Base-by-base conservation (phyloP, 2,797 vertebrate species). In the Hylomyscus alleni region DNA sequence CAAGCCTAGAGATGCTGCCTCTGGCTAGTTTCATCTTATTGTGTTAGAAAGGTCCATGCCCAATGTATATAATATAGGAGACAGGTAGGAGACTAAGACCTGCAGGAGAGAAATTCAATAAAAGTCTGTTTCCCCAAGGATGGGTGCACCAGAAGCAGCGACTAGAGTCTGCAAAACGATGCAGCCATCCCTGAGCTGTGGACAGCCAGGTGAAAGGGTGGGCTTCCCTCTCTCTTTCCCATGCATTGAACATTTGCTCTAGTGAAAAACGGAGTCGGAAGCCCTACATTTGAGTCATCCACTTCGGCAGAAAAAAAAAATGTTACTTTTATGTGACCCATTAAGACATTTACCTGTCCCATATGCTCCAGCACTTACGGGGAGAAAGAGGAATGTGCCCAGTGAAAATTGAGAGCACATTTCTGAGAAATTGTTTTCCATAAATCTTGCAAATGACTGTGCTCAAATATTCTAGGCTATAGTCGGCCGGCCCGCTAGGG, bases 371-470 rank as follows among this genome's bases (percentile, higher is more conserved):
- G 94, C 95, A 97, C 96, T 97, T 96, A 92, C 60, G 22, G 15
- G 73, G 91, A 44, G 84, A 90, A 95, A 97, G 95, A 91, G 67
- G 87, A 81, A 97, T 97, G 93, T 96, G 93, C 87, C 90, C 97
- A 90, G 5, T 93, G 96, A 97, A 97, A 95, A 94, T 44, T 78
- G 95, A 90, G 69, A 95, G 81, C 93, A 90, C 85, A 6, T 97
- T 97, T 92, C 91, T 97, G 90, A 95, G 95, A 97, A 97, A 97
- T 77, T 78, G 85, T 93, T 93, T 97, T 94, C 89, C 89, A 96
- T 97, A 96, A 95, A 97, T 97, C 96, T 97, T 95, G 89, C 94
- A 92, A 97, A 98, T 94, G 84, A 91, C 90, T 14, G 17, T 7
- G 11, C 90, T 97, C 82, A 91, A 60, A 77, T 97, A 96, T 94